These are phyloP conservation scores for Sigmodon hispidus DNA, from an alignment of 2,113 vertebrate genomes.

Conservation along the genomic window DNA sequence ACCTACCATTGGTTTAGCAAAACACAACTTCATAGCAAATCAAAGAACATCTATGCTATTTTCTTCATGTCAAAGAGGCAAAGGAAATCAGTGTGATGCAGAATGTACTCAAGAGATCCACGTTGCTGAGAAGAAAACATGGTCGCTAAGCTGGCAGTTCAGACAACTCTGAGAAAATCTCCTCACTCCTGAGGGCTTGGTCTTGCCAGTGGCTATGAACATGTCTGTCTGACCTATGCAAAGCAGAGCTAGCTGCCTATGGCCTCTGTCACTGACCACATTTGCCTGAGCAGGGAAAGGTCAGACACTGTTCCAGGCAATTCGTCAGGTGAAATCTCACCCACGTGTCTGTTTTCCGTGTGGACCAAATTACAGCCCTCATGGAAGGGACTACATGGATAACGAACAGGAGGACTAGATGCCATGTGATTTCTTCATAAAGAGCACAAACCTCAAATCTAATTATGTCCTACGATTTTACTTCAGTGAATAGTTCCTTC, in stretches of 20 bases:
- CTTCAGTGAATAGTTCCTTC: slow-evolving; percentile 27
- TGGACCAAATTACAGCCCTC: neutral
- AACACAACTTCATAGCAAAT: neutral
- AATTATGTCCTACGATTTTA: neutral
- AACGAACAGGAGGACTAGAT: neutral
- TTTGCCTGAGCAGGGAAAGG: slow-evolving; percentile 51
- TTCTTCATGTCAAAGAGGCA: slow-evolving; percentile 69
- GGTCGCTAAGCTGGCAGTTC: slow-evolving; percentile 75
- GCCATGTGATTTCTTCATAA: neutral
- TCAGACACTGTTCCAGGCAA: slow-evolving; percentile 40
- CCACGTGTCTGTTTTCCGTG: neutral
- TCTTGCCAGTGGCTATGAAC: slow-evolving; percentile 79
- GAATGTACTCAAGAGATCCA: slow-evolving; percentile 74
- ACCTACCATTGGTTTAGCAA: neutral
- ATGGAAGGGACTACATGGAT: neutral
- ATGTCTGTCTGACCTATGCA: slow-evolving; percentile 66
- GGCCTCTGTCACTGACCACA: slow-evolving; percentile 44
- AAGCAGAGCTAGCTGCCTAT: slow-evolving; percentile 57
- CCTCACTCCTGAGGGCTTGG: slow-evolving; percentile 74
- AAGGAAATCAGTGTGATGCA: slow-evolving; percentile 75
- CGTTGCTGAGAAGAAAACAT: slow-evolving; percentile 65
- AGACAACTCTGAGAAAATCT: slow-evolving; percentile 79
- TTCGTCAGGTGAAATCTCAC: neutral
- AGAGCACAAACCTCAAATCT: neutral
- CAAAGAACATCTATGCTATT: neutral